phyloP scores from a whole-genome alignment of 2,113 vertebrate species.

The Prochilodus magdalenae region DNA sequence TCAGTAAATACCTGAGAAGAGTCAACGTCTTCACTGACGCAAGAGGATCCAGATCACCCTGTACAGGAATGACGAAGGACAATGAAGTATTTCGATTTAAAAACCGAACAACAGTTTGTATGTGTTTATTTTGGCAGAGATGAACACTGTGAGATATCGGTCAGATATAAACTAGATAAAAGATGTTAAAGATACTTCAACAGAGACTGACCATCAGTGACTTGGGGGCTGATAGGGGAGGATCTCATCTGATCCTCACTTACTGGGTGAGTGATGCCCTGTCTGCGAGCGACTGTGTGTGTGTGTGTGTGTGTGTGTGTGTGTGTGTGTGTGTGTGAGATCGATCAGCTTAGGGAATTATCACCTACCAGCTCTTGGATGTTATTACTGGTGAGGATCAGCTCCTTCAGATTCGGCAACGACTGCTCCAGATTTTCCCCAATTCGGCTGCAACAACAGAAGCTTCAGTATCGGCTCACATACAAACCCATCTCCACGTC shows the following conservation, averaged over 20 bases:
- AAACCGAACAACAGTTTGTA: too few relatives aligned
- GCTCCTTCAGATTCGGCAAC: constrained; percentile 85
- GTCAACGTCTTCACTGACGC: constrained; percentile 87
- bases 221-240: too few relatives aligned
- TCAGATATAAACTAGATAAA: too few relatives aligned
- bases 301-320: too few relatives aligned
- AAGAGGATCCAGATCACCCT: constrained; percentile 95
- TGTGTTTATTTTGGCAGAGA: too few relatives aligned
- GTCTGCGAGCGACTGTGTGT: too few relatives aligned
- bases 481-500: neutral
- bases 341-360: neutral
- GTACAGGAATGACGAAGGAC: constrained; percentile 1
- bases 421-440: constrained; percentile 92
- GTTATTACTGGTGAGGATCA: constrained; percentile 96
- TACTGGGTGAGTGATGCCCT: too few relatives aligned
- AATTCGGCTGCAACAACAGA: constrained; percentile 80
- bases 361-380: constrained; percentile 92
- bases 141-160: too few relatives aligned
- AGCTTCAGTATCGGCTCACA: neutral
- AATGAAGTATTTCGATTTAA: neutral
- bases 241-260: too few relatives aligned
- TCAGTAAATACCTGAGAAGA: constrained; percentile 85
- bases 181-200: too few relatives aligned
- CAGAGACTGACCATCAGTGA: too few relatives aligned
- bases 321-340: too few relatives aligned